These are phyloP conservation scores for Malurus cyaneus DNA, from an alignment of 2,113 vertebrate genomes.

Conservation along the genomic window DNA sequence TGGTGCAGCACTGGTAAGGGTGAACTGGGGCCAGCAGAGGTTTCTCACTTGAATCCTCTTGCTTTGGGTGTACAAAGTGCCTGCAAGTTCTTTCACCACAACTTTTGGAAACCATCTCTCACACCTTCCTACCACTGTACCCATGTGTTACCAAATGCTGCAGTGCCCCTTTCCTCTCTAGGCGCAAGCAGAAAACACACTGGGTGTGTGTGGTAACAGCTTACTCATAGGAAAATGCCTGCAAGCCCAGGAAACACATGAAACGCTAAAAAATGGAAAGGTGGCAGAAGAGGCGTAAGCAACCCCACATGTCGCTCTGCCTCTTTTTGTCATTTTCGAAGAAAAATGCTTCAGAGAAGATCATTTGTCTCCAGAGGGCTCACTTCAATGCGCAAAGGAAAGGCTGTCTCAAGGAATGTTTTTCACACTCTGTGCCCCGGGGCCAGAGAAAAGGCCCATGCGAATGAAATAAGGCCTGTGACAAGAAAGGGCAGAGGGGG, in stretches of 20 bases:
- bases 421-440: background rate
- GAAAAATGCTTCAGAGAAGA: background rate
- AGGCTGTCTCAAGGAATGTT: background rate
- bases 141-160: background rate
- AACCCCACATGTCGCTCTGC: background rate
- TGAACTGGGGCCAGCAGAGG: background rate
- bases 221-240: slow-evolving; percentile 24
- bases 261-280: background rate
- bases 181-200: background rate
- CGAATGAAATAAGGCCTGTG: accelerated
- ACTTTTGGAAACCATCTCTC: background rate
- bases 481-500: background rate
- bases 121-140: background rate
- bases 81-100: background rate
- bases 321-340: background rate
- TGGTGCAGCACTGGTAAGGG: background rate
- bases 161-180: background rate
- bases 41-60: background rate
- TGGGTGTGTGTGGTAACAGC: background rate
- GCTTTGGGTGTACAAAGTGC: background rate
- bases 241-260: background rate
- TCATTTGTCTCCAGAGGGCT: background rate
- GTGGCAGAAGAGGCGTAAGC: background rate
- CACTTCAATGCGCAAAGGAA: background rate
- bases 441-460: accelerated